Evolutionary conservation across 2,888 invertebrate genomes (phyloP).

Genomic region (Andrena bicolor): DNA sequence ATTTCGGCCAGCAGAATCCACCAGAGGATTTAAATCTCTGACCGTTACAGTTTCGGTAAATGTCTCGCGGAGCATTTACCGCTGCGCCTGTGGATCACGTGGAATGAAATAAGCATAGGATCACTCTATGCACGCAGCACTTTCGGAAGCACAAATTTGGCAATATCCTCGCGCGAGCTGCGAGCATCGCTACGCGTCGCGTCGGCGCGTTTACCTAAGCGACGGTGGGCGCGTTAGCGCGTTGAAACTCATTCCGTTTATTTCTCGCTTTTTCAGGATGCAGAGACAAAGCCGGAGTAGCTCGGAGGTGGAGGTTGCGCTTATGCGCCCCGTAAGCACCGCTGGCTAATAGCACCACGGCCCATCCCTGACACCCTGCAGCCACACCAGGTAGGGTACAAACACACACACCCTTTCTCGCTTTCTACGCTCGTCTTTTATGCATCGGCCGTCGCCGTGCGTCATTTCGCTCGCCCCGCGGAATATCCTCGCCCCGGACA

Average conservation of each 20-base stretch:
- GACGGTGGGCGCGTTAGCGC: not conserved
- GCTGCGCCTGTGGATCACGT: no score
- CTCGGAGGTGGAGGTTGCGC: constrained; percentile 83
- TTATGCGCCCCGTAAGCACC: constrained; percentile 83
- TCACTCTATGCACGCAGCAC: not conserved
- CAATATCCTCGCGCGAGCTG: constrained; percentile 15
- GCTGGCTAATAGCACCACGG: constrained; percentile 83
- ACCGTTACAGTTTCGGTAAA: not conserved
- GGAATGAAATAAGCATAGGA: no score
- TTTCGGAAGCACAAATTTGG: constrained; percentile 19
- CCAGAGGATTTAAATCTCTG: not conserved
- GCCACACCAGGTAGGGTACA: constrained; percentile 79
- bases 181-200: not conserved
- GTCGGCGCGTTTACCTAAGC: constrained; percentile 11
- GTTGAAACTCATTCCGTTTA: constrained; percentile 57
- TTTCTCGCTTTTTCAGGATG: constrained; percentile 79
- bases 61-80: no score
- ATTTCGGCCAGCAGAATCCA: no score
- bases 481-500: constrained; percentile 8
- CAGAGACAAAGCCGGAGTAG: constrained; percentile 81
- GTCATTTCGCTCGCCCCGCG: constrained; percentile 33
- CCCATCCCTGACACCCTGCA: constrained; percentile 83
- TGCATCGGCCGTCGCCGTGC: constrained; percentile 20
- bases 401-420: constrained; percentile 26
- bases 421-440: constrained; percentile 42